Evolutionary conservation across 2,797 vertebrate genomes (phyloP), one percentile per base, ranked within the genome.

Genomic region (Hippocampus kuda): DNA sequence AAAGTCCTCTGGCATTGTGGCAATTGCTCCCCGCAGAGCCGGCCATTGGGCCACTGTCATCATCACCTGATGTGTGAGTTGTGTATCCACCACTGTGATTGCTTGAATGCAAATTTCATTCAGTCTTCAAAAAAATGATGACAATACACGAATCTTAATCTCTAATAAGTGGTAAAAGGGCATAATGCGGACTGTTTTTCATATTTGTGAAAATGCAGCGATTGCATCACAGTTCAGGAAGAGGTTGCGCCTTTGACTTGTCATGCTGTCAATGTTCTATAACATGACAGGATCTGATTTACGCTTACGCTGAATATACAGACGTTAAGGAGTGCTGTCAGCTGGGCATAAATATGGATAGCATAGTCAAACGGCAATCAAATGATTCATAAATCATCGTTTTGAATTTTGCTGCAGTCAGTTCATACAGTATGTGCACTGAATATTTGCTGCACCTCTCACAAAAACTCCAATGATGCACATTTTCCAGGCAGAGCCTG

Each of bases 331-430:
- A 77, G 67, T 65, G 73, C 72, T 82, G 79, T 81, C 82, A 79
- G 77, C 74, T 59, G 42, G 65, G 68, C 67, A 84, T 84, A 85
- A 84, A 88, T 86, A 86, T 86, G 76, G 77, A 87, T 68, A 70
- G 60, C 63, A 66, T 67, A 76, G 72, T 85, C 78, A 83, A 84
- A 84, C 68, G 44, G 64, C 74, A 84, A 85, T 88, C 77, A 85
- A 82, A 84, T 56, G 54, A 77, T 77, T 80, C 74, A 82, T 78
- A 86, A 84, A 84, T 87, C 76, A 83, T 75, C 30, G 34, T 76
- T 75, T 81, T 78, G 76, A 72, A 77, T 83, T 78, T 81, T 71
- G 67, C 67, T 54, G 66, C 70, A 74, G 72, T 80, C 75, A 73
- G 68, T 81, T 75, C 69, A 72, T 68, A 53, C 65, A 20, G 22